phyloP scores from a whole-genome alignment of 2,113 vertebrate genomes.

The Takifugu flavidus region DNA sequence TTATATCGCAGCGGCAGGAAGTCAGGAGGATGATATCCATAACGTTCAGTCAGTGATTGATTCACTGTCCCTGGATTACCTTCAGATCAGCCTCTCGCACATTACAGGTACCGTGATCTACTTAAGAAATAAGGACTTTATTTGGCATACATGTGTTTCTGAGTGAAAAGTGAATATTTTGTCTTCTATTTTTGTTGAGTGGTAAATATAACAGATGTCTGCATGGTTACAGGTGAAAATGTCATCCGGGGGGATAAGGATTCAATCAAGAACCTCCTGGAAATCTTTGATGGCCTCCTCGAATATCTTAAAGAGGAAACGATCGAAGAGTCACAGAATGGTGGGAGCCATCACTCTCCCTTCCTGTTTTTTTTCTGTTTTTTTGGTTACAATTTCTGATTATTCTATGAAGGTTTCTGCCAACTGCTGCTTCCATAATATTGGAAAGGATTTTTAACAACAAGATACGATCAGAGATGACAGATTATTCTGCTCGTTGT shows the following conservation, averaged over 20 bases:
- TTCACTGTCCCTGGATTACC: constrained; percentile 93
- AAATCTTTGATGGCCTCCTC: constrained; percentile 95
- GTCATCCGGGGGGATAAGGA: constrained; percentile 86
- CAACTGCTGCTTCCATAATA: no score
- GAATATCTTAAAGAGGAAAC: constrained; percentile 92
- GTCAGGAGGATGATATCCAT: constrained; percentile 88
- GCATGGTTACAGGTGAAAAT: constrained; percentile 84
- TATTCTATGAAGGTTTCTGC: background rate
- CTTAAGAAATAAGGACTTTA: background rate
- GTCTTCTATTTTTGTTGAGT: no score
- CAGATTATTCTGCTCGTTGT: no score
- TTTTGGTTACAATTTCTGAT: background rate
- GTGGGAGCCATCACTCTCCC: constrained; percentile 67
- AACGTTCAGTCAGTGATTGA: constrained; percentile 94
- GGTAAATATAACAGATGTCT: background rate
- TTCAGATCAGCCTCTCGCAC: constrained; percentile 96
- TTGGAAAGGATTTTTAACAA: no score
- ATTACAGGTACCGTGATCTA: constrained; percentile 82
- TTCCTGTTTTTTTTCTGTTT: background rate
- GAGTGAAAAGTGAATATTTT: no score
- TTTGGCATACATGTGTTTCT: no score
- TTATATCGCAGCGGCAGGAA: constrained; percentile 78
- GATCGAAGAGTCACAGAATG: constrained; percentile 78
- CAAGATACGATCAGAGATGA: no score
- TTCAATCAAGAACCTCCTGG: constrained; percentile 89